Evolutionary conservation across 2,888 invertebrate genomes (phyloP).

Genomic region (Lasioglossum calceatum): DNA sequence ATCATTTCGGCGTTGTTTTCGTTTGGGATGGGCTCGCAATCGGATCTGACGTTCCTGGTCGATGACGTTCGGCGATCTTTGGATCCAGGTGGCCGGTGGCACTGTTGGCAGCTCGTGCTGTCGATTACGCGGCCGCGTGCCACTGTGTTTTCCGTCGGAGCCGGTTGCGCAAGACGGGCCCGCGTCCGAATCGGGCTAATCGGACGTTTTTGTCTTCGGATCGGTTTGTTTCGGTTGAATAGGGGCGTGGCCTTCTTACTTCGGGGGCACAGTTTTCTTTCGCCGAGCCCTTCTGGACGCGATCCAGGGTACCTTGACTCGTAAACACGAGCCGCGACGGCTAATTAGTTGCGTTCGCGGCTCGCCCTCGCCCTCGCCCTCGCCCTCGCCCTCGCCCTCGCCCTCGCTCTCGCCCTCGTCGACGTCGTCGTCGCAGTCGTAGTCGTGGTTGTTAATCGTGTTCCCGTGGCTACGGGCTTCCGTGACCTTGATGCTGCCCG

Average conservation of each 20-base stretch:
- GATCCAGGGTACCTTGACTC: slow-evolving; percentile 63
- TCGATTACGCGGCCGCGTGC: slow-evolving; percentile 46
- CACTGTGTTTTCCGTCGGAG: slow-evolving; percentile 47
- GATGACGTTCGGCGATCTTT: slow-evolving; percentile 50
- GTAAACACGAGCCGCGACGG: slow-evolving; percentile 35
- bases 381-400: slow-evolving; percentile 2
- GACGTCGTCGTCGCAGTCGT: not conserved
- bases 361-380: slow-evolving; percentile 2
- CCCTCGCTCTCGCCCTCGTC: slow-evolving; percentile 3
- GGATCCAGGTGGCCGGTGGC: slow-evolving; percentile 61
- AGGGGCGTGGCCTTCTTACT: slow-evolving; percentile 6
- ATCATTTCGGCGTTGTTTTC: not conserved
- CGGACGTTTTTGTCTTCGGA: not conserved
- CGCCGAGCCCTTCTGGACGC: slow-evolving; percentile 44
- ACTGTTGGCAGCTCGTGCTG: slow-evolving; percentile 59
- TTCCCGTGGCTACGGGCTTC: slow-evolving; percentile 55
- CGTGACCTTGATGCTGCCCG: slow-evolving; percentile 51
- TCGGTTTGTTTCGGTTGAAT: not conserved
- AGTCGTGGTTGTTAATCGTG: slow-evolving; percentile 57
- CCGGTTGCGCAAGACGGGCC: slow-evolving; percentile 42
- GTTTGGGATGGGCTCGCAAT: not conserved
- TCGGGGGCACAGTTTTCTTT: slow-evolving; percentile 53
- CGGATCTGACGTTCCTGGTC: slow-evolving; percentile 37
- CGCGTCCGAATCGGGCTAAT: slow-evolving; percentile 46
- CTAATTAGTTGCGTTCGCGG: slow-evolving; percentile 54